Percentiles rank a stretch among this genome's conserved stretches.
phyloP scores from a whole-genome alignment of 1,140 invertebrate genomes.

The Zelostemma sp. region DNA sequence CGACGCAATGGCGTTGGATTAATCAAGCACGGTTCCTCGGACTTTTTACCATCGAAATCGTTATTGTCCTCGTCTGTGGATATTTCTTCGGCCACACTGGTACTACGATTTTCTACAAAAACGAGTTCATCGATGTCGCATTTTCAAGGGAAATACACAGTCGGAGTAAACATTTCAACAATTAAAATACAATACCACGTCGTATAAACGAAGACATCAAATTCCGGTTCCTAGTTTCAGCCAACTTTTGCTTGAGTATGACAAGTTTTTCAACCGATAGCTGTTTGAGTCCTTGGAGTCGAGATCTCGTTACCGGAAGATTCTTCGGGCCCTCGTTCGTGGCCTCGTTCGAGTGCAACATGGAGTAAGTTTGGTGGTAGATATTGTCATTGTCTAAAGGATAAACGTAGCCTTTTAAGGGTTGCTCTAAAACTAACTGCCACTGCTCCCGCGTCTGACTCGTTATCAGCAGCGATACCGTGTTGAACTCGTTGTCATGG shows the following conservation, averaged over 20 bases:
- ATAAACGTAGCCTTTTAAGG: slow-evolving; percentile 73
- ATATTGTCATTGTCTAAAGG: slow-evolving; percentile 66
- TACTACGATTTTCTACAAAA: slow-evolving; percentile 55
- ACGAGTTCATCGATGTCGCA: slow-evolving; percentile 6
- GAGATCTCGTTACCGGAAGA: slow-evolving; percentile 63
- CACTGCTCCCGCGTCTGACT: slow-evolving; percentile 75
- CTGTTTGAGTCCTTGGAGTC: slow-evolving; percentile 76
- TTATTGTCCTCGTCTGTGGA: slow-evolving; percentile 29
- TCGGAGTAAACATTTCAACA: too few species aligned
- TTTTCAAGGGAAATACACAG: too few species aligned
- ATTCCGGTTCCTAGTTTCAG: slow-evolving; percentile 70
- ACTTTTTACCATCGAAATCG: slow-evolving; percentile 31
- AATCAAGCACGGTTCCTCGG: slow-evolving; percentile 18
- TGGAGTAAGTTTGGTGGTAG: slow-evolving; percentile 31
- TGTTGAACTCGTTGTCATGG: slow-evolving; percentile 77
- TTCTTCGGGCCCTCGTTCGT: slow-evolving; percentile 39
- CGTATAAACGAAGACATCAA: slow-evolving; percentile 44
- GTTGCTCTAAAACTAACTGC: slow-evolving; percentile 76
- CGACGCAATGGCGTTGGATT: slow-evolving; percentile 55
- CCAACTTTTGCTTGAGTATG: slow-evolving; percentile 76
- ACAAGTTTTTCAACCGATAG: slow-evolving; percentile 77
- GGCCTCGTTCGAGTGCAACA: slow-evolving; percentile 47
- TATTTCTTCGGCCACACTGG: slow-evolving; percentile 46
- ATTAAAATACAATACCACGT: too few species aligned
- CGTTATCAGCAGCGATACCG: slow-evolving; percentile 79